Evolutionary conservation across 2,888 invertebrate genomes (phyloP).

Genomic region (Schrankia costaestrigalis): DNA sequence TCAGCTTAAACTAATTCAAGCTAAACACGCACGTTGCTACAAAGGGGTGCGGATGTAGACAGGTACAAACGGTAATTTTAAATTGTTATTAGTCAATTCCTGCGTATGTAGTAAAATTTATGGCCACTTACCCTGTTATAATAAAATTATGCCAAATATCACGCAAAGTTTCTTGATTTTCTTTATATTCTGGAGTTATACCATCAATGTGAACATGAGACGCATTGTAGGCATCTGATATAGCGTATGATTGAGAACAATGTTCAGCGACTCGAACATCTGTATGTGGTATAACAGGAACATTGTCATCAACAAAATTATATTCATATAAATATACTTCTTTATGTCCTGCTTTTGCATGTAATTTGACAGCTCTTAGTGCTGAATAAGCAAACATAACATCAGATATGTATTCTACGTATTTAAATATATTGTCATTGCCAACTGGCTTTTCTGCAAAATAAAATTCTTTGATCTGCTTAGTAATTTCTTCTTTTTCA

Average conservation of each 20-base stretch:
- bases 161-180: slow-evolving; percentile 10
- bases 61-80: too few species aligned
- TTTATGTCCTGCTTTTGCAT: slow-evolving; percentile 31
- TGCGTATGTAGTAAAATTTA: too few species aligned
- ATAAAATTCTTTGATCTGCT: slow-evolving; percentile 41
- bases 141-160: slow-evolving; percentile 18
- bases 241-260: slow-evolving; percentile 31
- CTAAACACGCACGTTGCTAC: too few species aligned
- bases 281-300: slow-evolving; percentile 31
- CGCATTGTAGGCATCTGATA: not conserved
- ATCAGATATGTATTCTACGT: slow-evolving; percentile 52
- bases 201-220: too few species aligned
- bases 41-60: too few species aligned
- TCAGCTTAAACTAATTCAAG: too few species aligned
- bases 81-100: too few species aligned
- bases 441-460: slow-evolving; percentile 40
- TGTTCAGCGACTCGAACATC: slow-evolving; percentile 39
- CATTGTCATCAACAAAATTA: slow-evolving; percentile 37
- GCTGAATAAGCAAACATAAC: slow-evolving; percentile 37
- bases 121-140: slow-evolving; percentile 11
- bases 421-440: slow-evolving; percentile 22
- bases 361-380: slow-evolving; percentile 35
- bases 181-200: slow-evolving; percentile 4
- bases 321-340: slow-evolving; percentile 48
- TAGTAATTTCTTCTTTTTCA: slow-evolving; percentile 32